Percentiles rank a stretch among this genome's conserved stretches.
Conservation (phyloP, 1,140 invertebrate species). For the Pogonognathellus flavescens region DNA sequence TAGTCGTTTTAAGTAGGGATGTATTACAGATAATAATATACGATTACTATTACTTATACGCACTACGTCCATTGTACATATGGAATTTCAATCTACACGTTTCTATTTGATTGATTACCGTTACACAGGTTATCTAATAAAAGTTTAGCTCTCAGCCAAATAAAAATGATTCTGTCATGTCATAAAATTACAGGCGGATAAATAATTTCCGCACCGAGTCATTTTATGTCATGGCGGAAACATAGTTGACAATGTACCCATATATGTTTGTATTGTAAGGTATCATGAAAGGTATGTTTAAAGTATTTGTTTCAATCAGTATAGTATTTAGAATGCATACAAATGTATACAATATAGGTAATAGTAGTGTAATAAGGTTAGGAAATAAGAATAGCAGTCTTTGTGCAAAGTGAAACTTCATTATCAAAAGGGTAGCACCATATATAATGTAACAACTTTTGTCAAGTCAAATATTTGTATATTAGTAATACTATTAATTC, state of each 20-base stretch:
- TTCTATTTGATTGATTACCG: constrained; percentile 21
- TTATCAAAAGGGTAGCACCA: constrained; percentile 27
- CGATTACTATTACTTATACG: neutral
- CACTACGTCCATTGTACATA: constrained; percentile 15
- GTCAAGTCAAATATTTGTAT: constrained; percentile 24
- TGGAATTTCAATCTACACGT: constrained; percentile 33
- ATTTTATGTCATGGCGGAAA: neutral
- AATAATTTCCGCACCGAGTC: neutral
- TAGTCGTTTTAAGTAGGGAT: neutral
- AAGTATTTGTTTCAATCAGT: neutral
- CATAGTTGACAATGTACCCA: neutral
- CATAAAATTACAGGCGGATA: neutral
- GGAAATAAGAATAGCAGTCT: constrained; percentile 31
- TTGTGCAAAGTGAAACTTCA: constrained; percentile 30
- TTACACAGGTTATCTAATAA: no score
- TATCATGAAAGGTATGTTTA: constrained; percentile 3
- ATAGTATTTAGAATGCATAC: constrained; percentile 8
- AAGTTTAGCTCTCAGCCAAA: neutral
- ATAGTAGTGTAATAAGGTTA: neutral
- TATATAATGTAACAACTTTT: constrained; percentile 4
- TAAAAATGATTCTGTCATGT: neutral
- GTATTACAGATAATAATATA: neutral
- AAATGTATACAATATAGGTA: neutral
- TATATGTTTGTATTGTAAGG: neutral
- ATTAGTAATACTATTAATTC: constrained; percentile 26